Conservation (phyloP, 2,888 invertebrate genomes). For the Drosophila recens region DNA sequence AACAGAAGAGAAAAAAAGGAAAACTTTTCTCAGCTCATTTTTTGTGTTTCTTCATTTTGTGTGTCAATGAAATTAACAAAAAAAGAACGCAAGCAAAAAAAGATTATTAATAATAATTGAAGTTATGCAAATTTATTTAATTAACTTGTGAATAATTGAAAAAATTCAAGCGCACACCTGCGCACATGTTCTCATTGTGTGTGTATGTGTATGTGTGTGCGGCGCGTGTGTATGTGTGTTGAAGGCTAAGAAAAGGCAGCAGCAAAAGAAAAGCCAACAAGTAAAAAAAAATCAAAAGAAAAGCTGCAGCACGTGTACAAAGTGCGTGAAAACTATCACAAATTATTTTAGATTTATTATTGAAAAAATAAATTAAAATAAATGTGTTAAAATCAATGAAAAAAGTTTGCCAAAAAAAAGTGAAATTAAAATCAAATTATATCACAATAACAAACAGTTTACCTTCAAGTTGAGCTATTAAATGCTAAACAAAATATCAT, state of each 20-base stretch:
- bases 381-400: constrained; percentile 4
- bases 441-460: not conserved
- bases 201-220: constrained; percentile 21
- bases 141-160: constrained; percentile 68
- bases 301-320: constrained; percentile 59
- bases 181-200: constrained; percentile 65
- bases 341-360: constrained; percentile 4
- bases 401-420: not conserved
- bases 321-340: constrained; percentile 26
- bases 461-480: not conserved
- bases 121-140: constrained; percentile 54
- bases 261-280: constrained; percentile 73
- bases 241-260: constrained; percentile 64
- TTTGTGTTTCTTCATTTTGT: constrained; percentile 18
- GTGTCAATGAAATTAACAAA: constrained; percentile 27
- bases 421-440: not conserved
- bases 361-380: not conserved
- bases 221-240: constrained; percentile 57
- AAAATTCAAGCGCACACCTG: constrained; percentile 77
- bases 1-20: constrained; percentile 23
- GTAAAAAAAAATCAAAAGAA: constrained; percentile 47
- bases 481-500: not conserved
- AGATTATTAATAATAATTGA: constrained; percentile 13
- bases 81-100: not conserved
- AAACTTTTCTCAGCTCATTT: constrained; percentile 41